Evolutionary conservation across 2,797 vertebrate species (phyloP), one percentile per base, ranked within the genome.

Genomic region (Paguma larvata): DNA sequence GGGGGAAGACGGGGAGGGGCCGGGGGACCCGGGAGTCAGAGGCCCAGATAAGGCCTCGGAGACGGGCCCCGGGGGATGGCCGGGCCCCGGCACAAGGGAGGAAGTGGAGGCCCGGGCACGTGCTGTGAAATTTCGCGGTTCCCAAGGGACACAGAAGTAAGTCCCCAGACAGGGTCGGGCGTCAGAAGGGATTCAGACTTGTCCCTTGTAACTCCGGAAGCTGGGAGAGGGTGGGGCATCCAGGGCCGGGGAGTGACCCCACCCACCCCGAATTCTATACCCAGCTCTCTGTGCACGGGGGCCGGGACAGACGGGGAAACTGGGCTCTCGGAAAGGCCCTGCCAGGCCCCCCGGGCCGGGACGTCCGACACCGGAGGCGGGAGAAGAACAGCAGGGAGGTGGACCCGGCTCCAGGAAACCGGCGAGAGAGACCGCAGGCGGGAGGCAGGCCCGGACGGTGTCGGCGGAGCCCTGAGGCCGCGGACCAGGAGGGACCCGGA

Each of bases 11-110:
- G 15, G 41, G 3, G 44, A 21, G 44, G 48, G 5, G 0, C 0
- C 0, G 12, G 23, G 38, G 13, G 84, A 48, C 3, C 0, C 0
- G 32, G 2, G 6, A 0, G 0, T 3, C 3, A 30, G 75, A 44
- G 41, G 78, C 30, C 10, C 18, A n/a, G 5, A 9, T 3, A 30
- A 9, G 25, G 6, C 72, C 73, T 7, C 27, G 10, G 73, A 32
- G 27, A 18, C 19, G 3, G 44, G 44, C 18, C 53, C 18, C 4
- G 19, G 1, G 73, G 27, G 44, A 16, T 18, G 27, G 44, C 73
- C 1, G 4, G 18, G 27, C 15, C 44, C 72, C 8, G 18, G 72
- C 25, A 30, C 8, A 8, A 30, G 41, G 41, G 25, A 27, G 1
- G 0, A 3, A 12, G 5, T 0, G 19, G 18, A 30, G 46, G 23